These are phyloP conservation scores for Argyrosomus japonicus DNA, from an alignment of 2,113 vertebrate species.

Conservation along the genomic window DNA sequence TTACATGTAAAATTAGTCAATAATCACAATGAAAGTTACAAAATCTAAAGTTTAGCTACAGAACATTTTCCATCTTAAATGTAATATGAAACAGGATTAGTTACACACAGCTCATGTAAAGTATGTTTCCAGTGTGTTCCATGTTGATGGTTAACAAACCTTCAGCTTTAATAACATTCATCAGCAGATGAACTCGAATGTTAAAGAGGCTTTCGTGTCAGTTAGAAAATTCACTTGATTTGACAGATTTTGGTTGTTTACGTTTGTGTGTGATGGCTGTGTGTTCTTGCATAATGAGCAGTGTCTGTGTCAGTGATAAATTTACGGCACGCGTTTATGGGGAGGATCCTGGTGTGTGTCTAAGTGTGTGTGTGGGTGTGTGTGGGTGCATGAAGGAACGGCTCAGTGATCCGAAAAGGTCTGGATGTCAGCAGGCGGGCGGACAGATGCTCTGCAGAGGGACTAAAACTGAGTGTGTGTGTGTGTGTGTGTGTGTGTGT, in stretches of 20 bases:
- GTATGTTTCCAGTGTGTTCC: background rate
- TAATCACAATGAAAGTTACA: background rate
- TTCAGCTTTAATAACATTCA: background rate
- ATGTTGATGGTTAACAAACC: background rate
- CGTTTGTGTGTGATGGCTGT: conserved; percentile 10
- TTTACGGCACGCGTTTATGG: conserved; percentile 75
- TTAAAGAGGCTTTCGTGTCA: background rate
- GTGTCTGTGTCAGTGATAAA: conserved; percentile 72
- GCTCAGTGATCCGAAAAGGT: conserved; percentile 71
- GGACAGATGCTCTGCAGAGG: conserved; percentile 82
- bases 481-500: conserved; percentile 27
- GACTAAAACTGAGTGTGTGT: conserved; percentile 24
- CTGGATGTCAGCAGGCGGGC: conserved; percentile 70
- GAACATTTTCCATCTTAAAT: background rate
- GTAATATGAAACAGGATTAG: background rate
- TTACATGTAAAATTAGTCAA: background rate
- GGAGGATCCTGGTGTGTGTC: background rate
- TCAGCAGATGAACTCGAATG: background rate
- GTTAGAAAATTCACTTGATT: background rate
- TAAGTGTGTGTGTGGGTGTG: background rate
- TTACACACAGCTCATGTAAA: background rate
- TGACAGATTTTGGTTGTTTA: background rate
- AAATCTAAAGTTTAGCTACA: background rate
- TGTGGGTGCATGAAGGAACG: conserved; percentile 33
- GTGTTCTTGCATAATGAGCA: conserved; percentile 34